A percentile compares a stretch with the other conserved stretches of the same genome.
phyloP scores from a whole-genome alignment of 2,888 invertebrate species.

The Anthophora plumipes region DNA sequence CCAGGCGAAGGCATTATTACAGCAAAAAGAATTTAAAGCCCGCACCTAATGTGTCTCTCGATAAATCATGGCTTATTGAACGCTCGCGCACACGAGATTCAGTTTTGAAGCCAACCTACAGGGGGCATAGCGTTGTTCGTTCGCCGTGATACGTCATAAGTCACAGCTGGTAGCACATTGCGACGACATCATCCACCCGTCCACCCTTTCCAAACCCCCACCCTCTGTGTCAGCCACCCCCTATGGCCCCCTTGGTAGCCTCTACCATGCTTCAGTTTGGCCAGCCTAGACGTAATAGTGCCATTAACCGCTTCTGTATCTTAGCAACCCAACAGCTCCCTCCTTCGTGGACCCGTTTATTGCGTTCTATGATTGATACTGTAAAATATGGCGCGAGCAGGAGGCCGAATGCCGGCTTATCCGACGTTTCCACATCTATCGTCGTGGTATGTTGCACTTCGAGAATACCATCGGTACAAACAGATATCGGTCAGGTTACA shows the following conservation, averaged over 20 bases:
- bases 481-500: conserved; percentile 45
- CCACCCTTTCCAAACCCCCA: conserved; percentile 28
- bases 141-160: conserved; percentile 81
- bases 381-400: conserved; percentile 74
- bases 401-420: conserved; percentile 1
- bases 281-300: conserved; percentile 79
- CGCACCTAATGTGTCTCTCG: conserved; percentile 65
- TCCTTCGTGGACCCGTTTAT: conserved; percentile 74
- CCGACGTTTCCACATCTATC: conserved; percentile 27
- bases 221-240: conserved; percentile 36
- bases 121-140: conserved; percentile 66
- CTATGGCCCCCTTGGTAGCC: conserved; percentile 30
- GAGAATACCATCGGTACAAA: conserved; percentile 14
- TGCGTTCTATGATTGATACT: conserved; percentile 81
- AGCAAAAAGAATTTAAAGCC: conserved; percentile 70
- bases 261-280: conserved; percentile 57
- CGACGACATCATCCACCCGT: conserved; percentile 77
- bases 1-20: conserved; percentile 61
- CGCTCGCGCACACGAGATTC: conserved; percentile 60
- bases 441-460: neutral
- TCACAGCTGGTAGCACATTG: conserved; percentile 83
- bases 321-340: conserved; percentile 77
- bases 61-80: conserved; percentile 79
- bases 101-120: conserved; percentile 70
- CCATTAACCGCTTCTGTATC: conserved; percentile 82